These are phyloP conservation scores for Spea bombifrons DNA, from an alignment of 2,113 vertebrate genomes.

Conservation along the genomic window DNA sequence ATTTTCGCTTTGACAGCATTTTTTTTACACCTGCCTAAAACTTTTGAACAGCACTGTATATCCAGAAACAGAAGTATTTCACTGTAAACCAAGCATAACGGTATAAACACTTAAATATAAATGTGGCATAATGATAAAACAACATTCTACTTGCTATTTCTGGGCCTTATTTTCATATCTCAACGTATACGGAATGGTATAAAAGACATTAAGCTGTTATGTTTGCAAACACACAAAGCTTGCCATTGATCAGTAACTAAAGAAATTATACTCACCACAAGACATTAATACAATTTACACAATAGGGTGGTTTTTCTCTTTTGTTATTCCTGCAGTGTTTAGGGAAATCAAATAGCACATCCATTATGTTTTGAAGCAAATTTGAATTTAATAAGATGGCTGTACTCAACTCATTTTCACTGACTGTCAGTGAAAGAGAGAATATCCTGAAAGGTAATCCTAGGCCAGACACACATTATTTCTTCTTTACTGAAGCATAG, in stretches of 20 bases:
- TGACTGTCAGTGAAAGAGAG: conserved; percentile 24
- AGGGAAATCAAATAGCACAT: conserved; percentile 20
- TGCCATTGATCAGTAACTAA: conserved; percentile 17
- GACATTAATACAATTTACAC: conserved; percentile 41
- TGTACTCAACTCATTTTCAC: not conserved
- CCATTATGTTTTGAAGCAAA: conserved; percentile 38
- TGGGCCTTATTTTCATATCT: no score
- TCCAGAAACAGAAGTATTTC: no score
- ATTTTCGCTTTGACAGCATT: no score
- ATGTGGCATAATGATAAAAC: no score
- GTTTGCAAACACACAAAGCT: conserved; percentile 26
- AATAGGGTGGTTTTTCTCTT: conserved; percentile 26
- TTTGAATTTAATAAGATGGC: conserved; percentile 36
- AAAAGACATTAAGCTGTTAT: not conserved
- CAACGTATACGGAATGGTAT: not conserved
- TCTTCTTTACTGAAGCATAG: conserved; percentile 50
- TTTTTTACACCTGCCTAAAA: no score
- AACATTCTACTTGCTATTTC: no score
- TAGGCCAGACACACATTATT: conserved; percentile 47
- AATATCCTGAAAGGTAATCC: conserved; percentile 46
- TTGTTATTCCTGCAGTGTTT: conserved; percentile 13
- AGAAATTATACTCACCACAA: conserved; percentile 15
- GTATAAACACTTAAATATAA: no score
- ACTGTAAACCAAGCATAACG: no score
- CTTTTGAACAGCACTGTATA: no score